Conservation (phyloP, 1,140 invertebrate genomes). For the Eumaeus atala region DNA sequence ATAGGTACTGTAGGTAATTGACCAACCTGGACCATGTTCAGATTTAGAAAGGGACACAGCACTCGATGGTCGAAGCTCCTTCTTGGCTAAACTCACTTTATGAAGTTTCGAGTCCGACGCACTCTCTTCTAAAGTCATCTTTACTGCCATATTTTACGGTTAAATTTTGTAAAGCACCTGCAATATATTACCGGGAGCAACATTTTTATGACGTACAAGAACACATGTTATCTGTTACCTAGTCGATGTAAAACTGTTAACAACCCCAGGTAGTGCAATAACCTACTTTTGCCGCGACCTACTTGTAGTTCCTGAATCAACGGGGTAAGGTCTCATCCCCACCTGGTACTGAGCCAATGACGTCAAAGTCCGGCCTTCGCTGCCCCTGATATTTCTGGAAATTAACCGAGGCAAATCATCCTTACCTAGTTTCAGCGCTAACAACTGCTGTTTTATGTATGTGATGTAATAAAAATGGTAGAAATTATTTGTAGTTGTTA, state of each 20-base stretch:
- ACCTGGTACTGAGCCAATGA: constrained; percentile 65
- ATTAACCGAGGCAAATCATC: constrained; percentile 59
- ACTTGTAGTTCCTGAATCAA: constrained; percentile 60
- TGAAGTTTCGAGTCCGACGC: constrained; percentile 61
- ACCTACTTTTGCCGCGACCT: constrained; percentile 73
- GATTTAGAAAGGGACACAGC: constrained; percentile 64
- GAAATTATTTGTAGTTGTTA: no score
- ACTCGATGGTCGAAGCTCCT: constrained; percentile 58
- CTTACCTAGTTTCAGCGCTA: constrained; percentile 40
- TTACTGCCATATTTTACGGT: constrained; percentile 60
- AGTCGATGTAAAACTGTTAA: neutral
- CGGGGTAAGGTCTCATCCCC: constrained; percentile 54
- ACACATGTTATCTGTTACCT: neutral
- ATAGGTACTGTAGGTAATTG: no score
- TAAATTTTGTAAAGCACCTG: constrained; percentile 40
- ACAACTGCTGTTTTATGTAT: neutral
- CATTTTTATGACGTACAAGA: constrained; percentile 29
- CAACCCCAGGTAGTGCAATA: constrained; percentile 60
- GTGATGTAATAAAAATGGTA: no score
- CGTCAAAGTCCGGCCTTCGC: constrained; percentile 52
- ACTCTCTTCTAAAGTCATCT: constrained; percentile 62
- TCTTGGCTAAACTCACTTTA: constrained; percentile 59
- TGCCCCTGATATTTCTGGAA: constrained; percentile 49
- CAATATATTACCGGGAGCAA: constrained; percentile 28
- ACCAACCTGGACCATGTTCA: constrained; percentile 59